Evolutionary conservation across 1,140 invertebrate species (phyloP).

Genomic region (Drosophila lini): DNA sequence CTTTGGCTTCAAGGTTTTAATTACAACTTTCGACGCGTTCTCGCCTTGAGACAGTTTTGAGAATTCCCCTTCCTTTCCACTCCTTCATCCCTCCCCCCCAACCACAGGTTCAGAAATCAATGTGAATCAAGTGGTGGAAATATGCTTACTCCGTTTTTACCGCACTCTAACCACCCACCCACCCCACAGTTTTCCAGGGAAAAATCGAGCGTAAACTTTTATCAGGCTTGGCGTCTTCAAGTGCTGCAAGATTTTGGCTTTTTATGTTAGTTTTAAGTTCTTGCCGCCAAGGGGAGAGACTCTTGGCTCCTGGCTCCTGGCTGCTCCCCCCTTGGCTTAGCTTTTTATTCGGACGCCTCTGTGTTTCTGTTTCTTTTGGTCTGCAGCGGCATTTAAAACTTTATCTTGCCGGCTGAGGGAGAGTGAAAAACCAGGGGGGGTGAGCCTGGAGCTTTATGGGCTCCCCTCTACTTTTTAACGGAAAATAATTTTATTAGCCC

Average conservation of each 20-base stretch:
- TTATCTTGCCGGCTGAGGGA: slow-evolving; percentile 49
- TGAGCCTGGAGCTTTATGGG: not conserved
- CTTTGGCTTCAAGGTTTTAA: slow-evolving; percentile 74
- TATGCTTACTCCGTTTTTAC: slow-evolving; percentile 36
- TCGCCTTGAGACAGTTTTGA: slow-evolving; percentile 65
- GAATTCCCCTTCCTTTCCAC: slow-evolving; percentile 1
- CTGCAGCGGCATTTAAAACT: slow-evolving; percentile 77
- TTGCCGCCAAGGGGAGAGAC: not conserved
- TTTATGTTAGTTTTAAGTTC: slow-evolving; percentile 80
- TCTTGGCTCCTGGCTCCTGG: not conserved
- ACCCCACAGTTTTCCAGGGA: slow-evolving; percentile 2
- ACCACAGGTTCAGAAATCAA: slow-evolving; percentile 57
- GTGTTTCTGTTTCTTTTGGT: slow-evolving; percentile 33
- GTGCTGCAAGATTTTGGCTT: slow-evolving; percentile 68
- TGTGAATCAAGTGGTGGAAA: slow-evolving; percentile 62
- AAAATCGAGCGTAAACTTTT: slow-evolving; percentile 79
- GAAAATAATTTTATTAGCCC: slow-evolving; percentile 71
- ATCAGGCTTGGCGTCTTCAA: slow-evolving; percentile 59
- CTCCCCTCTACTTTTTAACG: slow-evolving; percentile 45
- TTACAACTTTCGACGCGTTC: slow-evolving; percentile 72
- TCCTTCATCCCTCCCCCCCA: not conserved
- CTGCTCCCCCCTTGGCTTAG: not conserved
- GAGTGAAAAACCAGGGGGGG: slow-evolving; percentile 1
- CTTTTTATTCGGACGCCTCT: slow-evolving; percentile 15
- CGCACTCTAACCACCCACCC: not conserved